Conservation (phyloP, 1,140 invertebrate species). For the Bombus turneri region DNA sequence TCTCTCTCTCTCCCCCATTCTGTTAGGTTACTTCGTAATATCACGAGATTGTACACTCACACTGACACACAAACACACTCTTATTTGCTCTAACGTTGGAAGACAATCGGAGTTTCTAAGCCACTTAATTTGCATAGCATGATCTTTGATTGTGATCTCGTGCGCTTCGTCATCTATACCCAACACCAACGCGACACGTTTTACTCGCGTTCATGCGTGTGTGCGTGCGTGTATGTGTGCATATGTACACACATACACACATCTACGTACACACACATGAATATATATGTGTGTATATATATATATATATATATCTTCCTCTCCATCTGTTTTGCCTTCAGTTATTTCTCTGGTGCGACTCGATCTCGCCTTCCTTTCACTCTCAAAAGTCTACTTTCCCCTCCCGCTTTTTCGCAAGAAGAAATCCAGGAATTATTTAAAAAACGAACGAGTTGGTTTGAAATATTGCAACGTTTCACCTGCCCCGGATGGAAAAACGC, state of each 20-base stretch:
- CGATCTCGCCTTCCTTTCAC: conserved; percentile 55
- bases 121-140: conserved; percentile 50
- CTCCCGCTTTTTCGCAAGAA: conserved; percentile 36
- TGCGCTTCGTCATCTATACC: conserved; percentile 16
- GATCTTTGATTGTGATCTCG: conserved; percentile 39
- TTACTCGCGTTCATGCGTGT: neutral
- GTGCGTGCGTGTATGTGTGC: rapidly evolving
- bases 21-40: no score
- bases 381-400: conserved; percentile 58
- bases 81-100: conserved; percentile 66
- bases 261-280: rapidly evolving
- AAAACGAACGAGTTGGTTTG: conserved; percentile 54
- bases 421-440: conserved; percentile 23
- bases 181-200: neutral
- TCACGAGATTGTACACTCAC: neutral
- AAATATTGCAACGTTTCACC: conserved; percentile 79
- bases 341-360: neutral
- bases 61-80: neutral
- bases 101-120: conserved; percentile 71
- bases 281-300: neutral
- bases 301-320: neutral
- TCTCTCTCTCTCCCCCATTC: neutral
- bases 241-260: rapidly evolving
- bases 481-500: conserved; percentile 59
- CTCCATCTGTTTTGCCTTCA: neutral